These are phyloP conservation scores for Leucoraja ocellata DNA, from an alignment of 2,797 vertebrate species.

Conservation along the genomic window DNA sequence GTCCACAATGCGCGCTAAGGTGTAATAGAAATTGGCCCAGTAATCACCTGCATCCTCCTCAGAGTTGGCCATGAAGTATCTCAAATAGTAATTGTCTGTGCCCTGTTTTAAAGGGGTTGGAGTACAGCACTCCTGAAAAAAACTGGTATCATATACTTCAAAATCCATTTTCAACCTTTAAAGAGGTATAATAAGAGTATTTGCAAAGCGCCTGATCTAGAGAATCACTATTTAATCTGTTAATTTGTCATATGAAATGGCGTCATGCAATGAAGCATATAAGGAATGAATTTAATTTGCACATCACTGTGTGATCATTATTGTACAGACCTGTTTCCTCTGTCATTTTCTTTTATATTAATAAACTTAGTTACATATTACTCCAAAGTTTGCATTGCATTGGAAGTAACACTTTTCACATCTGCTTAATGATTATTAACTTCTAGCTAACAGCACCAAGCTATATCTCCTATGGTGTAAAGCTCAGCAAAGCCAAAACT, in stretches of 20 bases:
- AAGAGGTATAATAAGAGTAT: not conserved
- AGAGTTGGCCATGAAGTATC: not conserved
- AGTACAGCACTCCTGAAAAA: not conserved
- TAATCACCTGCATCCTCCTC: not conserved
- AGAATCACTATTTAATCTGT: not conserved
- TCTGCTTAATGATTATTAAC: slow-evolving; percentile 16
- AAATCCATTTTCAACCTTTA: not conserved
- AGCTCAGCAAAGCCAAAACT: not conserved
- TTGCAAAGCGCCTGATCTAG: not conserved
- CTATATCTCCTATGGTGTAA: not conserved
- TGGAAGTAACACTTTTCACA: slow-evolving; percentile 14
- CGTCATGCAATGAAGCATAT: not conserved
- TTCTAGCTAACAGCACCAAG: not conserved
- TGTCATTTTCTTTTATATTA: not conserved
- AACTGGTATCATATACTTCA: not conserved
- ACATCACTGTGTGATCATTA: not conserved
- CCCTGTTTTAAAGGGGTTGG: too few relatives aligned
- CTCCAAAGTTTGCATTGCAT: not conserved
- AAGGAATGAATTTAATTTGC: not conserved
- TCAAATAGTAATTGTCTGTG: not conserved
- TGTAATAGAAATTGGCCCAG: not conserved
- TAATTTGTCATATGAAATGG: not conserved
- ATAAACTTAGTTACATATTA: not conserved
- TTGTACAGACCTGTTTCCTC: not conserved
- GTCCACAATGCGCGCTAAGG: too few relatives aligned